Percentiles rank a stretch among this genome's conserved stretches.
phyloP scores from a whole-genome alignment of 2,113 vertebrate species.

The Epinephelus lanceolatus region DNA sequence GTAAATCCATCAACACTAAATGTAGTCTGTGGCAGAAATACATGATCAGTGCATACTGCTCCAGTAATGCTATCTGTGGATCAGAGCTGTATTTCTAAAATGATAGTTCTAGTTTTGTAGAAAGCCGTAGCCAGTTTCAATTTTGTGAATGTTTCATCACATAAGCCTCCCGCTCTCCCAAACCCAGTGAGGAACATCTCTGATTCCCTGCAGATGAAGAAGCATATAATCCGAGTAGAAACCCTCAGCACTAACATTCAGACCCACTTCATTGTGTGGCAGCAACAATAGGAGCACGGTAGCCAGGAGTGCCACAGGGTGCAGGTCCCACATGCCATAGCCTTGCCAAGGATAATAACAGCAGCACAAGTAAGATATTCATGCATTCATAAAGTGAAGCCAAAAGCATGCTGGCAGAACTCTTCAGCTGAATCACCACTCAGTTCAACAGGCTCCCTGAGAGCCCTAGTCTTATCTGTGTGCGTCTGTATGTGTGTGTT shows the following conservation, averaged over 20 bases:
- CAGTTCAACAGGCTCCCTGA: conserved; percentile 59
- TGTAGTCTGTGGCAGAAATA: conserved; percentile 6
- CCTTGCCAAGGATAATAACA: conserved; percentile 75
- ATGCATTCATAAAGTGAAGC: conserved; percentile 75
- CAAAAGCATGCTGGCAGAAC: conserved; percentile 65
- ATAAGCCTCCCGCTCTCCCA: conserved; percentile 14
- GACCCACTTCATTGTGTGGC: conserved; percentile 57
- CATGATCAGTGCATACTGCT: conserved; percentile 3
- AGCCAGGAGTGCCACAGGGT: conserved; percentile 65
- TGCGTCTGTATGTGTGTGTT: background rate
- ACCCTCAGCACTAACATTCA: conserved; percentile 36
- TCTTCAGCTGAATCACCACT: conserved; percentile 69
- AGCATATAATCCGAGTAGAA: conserved; percentile 26
- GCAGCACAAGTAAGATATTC: conserved; percentile 78
- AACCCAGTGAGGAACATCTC: conserved; percentile 15
- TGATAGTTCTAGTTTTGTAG: conserved; percentile 32
- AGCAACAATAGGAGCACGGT: conserved; percentile 61
- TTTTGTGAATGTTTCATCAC: conserved; percentile 56
- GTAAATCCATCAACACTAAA: conserved; percentile 41
- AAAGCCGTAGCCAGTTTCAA: conserved; percentile 48
- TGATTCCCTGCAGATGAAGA: conserved; percentile 42
- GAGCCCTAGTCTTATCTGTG: conserved; percentile 33
- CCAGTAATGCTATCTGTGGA: conserved; percentile 26
- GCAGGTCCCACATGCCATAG: conserved; percentile 62
- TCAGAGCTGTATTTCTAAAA: conserved; percentile 50